Percentiles rank a stretch among this genome's conserved stretches.
phyloP scores from a whole-genome alignment of 2,888 invertebrate genomes.

The Chrysolina americana region DNA sequence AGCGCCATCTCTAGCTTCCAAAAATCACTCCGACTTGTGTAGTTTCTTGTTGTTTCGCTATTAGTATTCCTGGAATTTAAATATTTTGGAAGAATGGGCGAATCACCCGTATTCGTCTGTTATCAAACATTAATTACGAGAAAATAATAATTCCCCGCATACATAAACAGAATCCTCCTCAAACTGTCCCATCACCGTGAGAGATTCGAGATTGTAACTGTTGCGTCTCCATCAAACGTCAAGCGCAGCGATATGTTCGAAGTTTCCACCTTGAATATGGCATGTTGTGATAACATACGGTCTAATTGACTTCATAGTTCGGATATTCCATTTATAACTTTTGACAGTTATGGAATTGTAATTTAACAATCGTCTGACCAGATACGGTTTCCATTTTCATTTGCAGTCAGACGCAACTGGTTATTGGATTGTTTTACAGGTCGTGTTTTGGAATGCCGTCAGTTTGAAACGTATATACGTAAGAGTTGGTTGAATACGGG shows the following conservation, averaged over 20 bases:
- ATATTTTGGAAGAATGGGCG: no score
- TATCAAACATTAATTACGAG: no score
- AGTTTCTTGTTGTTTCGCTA: no score
- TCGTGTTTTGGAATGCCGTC: not conserved
- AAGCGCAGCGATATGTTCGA: conserved; percentile 38
- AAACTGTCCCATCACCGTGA: not conserved
- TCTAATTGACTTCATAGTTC: conserved; percentile 51
- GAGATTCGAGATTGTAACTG: conserved; percentile 34
- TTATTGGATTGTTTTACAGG: conserved; percentile 12
- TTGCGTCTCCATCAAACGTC: conserved; percentile 47
- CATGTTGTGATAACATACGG: conserved; percentile 46
- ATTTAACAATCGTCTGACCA: conserved; percentile 25
- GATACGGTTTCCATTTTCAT: conserved; percentile 10
- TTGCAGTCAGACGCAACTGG: conserved; percentile 15
- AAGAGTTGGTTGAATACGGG: not conserved
- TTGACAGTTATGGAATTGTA: conserved; percentile 48
- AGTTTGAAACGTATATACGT: not conserved
- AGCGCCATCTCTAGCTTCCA: no score
- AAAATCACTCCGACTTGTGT: no score
- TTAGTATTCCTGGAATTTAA: no score
- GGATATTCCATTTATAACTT: conserved; percentile 48
- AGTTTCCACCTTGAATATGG: conserved; percentile 43
- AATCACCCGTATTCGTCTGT: no score
- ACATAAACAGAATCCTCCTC: not conserved
- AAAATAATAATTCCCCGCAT: not conserved